Evolutionary conservation across 2,113 vertebrate species (phyloP), one percentile per base, ranked within the genome.

Genomic region (Hyaena hyaena): DNA sequence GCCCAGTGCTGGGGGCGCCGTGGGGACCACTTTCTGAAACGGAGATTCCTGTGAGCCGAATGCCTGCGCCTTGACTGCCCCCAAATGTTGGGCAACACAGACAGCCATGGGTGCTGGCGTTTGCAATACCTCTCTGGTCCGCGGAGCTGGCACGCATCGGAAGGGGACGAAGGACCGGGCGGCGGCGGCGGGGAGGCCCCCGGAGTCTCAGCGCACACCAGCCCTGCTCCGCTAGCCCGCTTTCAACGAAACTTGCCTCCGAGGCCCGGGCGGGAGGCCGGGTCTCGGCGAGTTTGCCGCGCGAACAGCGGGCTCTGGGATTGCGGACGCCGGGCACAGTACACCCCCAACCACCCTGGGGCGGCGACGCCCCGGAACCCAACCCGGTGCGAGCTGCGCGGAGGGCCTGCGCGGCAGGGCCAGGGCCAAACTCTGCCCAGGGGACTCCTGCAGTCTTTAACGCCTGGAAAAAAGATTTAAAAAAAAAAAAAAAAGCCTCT

Each of bases 201-300:
- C 1, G 10, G 14, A 39, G 63, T 74, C 21, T 6, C 23, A 0
- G 35, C 2, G 31, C 80, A 4, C 5, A 9, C 31, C 14, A 0
- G 48, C 31, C 33, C 3, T 2, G 31, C 19, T 15, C 24, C 2
- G 31, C 76, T 11, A 0, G 65, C 66, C 96, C 96, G 88, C 96
- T 68, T 97, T 92, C 96, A 68, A 82, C 95, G 91, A 97, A 97
- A 68, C 23, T 5, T 65, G 35, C 55, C 21, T 33, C 10, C 4
- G 23, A 19, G 43, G 50, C 63, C 53, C 1, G 7, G 16, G 71
- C 26, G 2, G 19, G 39, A 45, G 10, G 48, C 50, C 12, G 7
- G 43, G 58, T 23, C n/a, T 0, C 5, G 16, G 17, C 39, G 7
- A 79, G 61, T 3, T 17, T 5, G 50, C 9, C 0, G 33, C 19